These are phyloP conservation scores for Amphilophus citrinellus DNA, from an alignment of 2,113 vertebrate genomes.

Conservation along the genomic window DNA sequence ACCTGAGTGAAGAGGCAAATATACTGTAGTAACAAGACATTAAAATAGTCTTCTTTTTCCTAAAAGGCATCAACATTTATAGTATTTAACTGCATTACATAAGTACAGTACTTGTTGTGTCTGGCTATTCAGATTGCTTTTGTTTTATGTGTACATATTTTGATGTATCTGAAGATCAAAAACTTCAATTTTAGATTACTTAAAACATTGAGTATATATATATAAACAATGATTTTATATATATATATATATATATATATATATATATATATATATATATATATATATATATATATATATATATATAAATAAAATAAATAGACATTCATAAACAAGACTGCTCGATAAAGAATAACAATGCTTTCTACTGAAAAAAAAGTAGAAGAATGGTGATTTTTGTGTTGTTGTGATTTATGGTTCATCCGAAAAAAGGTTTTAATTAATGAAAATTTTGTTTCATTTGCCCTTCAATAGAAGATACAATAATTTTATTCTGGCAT, in stretches of 20 bases:
- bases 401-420: neutral
- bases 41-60: neutral
- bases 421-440: neutral
- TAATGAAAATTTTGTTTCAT: neutral
- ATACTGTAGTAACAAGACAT: neutral
- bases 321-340: no score
- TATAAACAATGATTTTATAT: no score
- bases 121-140: no score
- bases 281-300: no score
- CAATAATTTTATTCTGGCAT: neutral
- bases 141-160: no score
- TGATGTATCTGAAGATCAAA: no score
- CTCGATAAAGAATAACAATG: neutral
- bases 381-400: neutral
- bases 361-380: neutral
- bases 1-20: neutral
- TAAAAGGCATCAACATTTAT: neutral
- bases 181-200: no score
- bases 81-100: neutral
- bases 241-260: no score
- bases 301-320: neutral
- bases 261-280: no score
- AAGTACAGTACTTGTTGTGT: accelerated
- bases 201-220: no score
- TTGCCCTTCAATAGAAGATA: neutral